Evolutionary conservation across 2,888 invertebrate species (phyloP), one percentile per base, ranked within the genome.

Genomic region (Dendrolimus pini): DNA sequence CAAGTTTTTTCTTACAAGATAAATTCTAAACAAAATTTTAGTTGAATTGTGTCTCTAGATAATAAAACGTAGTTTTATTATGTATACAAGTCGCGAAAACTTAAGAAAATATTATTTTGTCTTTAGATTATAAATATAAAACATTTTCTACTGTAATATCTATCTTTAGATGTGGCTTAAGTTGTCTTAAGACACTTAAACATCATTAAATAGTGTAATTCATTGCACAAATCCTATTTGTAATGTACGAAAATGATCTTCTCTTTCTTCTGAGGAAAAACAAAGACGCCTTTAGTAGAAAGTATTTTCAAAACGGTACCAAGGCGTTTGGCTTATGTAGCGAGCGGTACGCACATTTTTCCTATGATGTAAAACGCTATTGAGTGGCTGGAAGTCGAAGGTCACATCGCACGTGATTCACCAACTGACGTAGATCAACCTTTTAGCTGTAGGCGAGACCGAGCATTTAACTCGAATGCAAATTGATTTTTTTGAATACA

Each of bases 331-430:
- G 47, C 9, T 12, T 47, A 47, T 42, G 53, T 41, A 41, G 30
- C 9, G 7, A 41, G 30, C 12, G 6, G 13, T 58, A 54, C 55
- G 14, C 53, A 55, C 47, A 47, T 47, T 47, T 47, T 47, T 47
- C 47, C 47, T 47, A 47, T 47, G 47, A 47, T 47, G 47, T 47
- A 47, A 47, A 47, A 9, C 47, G 12, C 47, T 47, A 12, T 47
- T 47, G 47, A 47, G 47, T 47, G 47, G 47, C 47, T 47, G 56
- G 61, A 56, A 55, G 56, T 58, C 53, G 61, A 70, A 71, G 72
- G 71, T 68, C 70, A 59, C 53, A 8, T 52, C 60, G 69, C 72
- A 69, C 72, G 70, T 73, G 72, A 73, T 66, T 67, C 65, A 66
- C 59, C 54, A 60, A 54, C 62, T 66, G 66, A 70, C 67, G 68